Evolutionary conservation across 1,140 invertebrate genomes (phyloP).

Genomic region (Stegodyphus dumicola): DNA sequence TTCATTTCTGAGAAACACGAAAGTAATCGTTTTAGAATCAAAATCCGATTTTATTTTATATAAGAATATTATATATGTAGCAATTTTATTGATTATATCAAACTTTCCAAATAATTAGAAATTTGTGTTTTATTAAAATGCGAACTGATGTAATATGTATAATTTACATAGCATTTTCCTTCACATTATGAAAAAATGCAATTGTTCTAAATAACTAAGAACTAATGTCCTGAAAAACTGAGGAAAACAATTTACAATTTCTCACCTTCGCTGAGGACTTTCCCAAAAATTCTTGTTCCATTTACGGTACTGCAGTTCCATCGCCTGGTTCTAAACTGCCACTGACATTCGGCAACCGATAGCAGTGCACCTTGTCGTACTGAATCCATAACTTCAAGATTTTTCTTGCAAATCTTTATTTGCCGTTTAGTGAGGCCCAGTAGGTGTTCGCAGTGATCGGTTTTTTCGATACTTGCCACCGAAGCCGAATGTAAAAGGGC

Average conservation of each 20-base stretch:
- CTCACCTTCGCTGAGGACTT: conserved; percentile 45
- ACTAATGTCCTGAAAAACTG: not conserved
- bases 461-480: conserved; percentile 42
- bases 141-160: too few relatives aligned
- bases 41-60: too few relatives aligned
- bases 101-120: too few relatives aligned
- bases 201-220: too few relatives aligned
- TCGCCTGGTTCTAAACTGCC: conserved; percentile 84
- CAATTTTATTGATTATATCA: too few relatives aligned
- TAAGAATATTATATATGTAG: too few relatives aligned
- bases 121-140: too few relatives aligned
- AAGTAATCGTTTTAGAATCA: too few relatives aligned
- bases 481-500: conserved; percentile 40
- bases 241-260: not conserved
- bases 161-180: too few relatives aligned
- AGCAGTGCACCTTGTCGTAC: conserved; percentile 80
- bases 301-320: conserved; percentile 83
- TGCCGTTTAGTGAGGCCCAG: conserved; percentile 65
- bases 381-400: conserved; percentile 69
- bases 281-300: conserved; percentile 57
- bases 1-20: too few relatives aligned
- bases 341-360: conserved; percentile 89
- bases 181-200: too few relatives aligned
- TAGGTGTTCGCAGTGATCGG: conserved; percentile 52
- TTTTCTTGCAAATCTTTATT: conserved; percentile 67